Base-by-base conservation (phyloP, 1,140 invertebrate genomes). In the Drosophila oshimai region DNA sequence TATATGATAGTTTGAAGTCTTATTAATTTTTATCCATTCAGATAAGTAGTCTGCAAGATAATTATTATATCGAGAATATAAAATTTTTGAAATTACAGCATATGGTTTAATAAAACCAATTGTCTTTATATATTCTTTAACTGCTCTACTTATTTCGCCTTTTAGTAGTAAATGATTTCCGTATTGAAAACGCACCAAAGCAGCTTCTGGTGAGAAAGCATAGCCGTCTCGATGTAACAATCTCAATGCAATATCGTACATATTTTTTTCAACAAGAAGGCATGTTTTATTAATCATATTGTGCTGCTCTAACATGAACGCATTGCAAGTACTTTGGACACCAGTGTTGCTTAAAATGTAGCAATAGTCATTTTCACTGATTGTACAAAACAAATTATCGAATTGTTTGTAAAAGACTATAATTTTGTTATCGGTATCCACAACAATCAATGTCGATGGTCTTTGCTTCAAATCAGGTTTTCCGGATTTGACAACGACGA, bases 361-460 rank as follows among this genome's bases (percentile, higher is more conserved):
- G 10, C 36, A 57, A 6, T 33, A 15, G 15, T 54, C 33, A n/a
- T 34, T 58, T 31, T 15, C 42, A 24, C 33, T 26, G 0, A 61
- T 31, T 10, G 47, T 24, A 60, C 53, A 55, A 37, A 80, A 18
- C 3, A 75, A 45, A 17, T 75, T 36, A 31, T 73, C 24, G 15
- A 81, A 60, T 70, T 69, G 42, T 22, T 70, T 70, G 5, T 68
- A 24, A 33, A 70, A 62, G 12, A 87, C 69, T 67, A 87, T 77
- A 6, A 87, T 45, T 70, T 87, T 87, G n/a, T 64, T 74, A 15
- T 70, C 44, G 2, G 84, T 57, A 41, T 87, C 81, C 6, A 81
- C 34, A 28, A 76, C 37, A 42, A 74, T 67, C 0, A 87, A 20
- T 7, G 33, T 29, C 4, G 46, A 49, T 6, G 18, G 42, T 6